Evolutionary conservation across 2,797 vertebrate genomes (phyloP).

Genomic region (Dallia pectoralis): DNA sequence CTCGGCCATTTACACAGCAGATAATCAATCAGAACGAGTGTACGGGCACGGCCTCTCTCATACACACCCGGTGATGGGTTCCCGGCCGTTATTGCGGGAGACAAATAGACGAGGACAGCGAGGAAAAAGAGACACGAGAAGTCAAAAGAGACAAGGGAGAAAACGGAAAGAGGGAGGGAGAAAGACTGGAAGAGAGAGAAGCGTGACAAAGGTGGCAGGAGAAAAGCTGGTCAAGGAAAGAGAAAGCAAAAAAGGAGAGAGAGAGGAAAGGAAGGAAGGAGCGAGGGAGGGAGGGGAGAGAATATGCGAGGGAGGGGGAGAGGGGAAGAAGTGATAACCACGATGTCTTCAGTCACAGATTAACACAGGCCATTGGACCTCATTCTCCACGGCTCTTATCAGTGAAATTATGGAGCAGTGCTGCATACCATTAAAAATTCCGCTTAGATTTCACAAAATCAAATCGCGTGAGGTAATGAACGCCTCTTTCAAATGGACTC

Average conservation of each 20-base stretch:
- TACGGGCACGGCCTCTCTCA: conserved; percentile 20
- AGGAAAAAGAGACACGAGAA: neutral
- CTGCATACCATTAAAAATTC: conserved; percentile 78
- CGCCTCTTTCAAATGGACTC: conserved; percentile 64
- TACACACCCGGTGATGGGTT: conserved; percentile 5
- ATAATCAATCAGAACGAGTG: conserved; percentile 58
- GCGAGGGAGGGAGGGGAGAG: conserved; percentile 26
- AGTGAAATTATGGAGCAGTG: conserved; percentile 75
- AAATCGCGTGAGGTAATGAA: conserved; percentile 70
- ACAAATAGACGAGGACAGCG: neutral
- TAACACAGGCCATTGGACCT: conserved; percentile 76
- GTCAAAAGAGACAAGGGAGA: neutral
- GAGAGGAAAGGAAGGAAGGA: conserved; percentile 9
- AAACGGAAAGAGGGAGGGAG: neutral
- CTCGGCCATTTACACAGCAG: conserved; percentile 40
- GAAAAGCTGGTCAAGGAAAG: conserved; percentile 4
- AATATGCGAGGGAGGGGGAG: neutral
- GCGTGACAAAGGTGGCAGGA: conserved; percentile 37
- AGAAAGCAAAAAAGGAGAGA: conserved; percentile 14
- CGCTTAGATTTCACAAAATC: conserved; percentile 80
- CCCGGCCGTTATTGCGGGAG: conserved; percentile 61
- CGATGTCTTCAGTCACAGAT: conserved; percentile 76
- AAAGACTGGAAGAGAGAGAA: conserved; percentile 13
- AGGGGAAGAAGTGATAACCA: conserved; percentile 59
- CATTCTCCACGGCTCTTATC: conserved; percentile 73